These are phyloP conservation scores for Pseudococcus viburni DNA, from an alignment of 2,888 invertebrate genomes.

Conservation along the genomic window DNA sequence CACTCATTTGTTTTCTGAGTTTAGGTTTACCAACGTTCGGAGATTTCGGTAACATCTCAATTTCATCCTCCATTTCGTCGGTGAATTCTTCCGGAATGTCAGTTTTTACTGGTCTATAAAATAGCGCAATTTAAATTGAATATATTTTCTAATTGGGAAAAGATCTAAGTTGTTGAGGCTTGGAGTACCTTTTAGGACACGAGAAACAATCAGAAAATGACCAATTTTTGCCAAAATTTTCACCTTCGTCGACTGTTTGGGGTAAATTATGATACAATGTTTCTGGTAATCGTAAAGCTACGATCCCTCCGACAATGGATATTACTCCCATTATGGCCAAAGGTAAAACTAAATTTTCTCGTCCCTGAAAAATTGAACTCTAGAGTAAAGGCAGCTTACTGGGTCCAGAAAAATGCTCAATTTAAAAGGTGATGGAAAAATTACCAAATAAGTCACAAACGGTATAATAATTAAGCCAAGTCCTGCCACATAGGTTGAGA, in stretches of 20 bases:
- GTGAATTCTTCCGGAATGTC: conserved; percentile 79
- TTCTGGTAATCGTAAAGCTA: conserved; percentile 86
- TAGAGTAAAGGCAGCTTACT: not conserved
- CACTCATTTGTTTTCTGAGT: conserved; percentile 83
- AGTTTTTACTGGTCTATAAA: conserved; percentile 73
- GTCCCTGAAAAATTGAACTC: conserved; percentile 76
- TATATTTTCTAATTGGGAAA: not conserved
- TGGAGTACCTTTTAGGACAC: conserved; percentile 73
- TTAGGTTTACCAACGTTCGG: conserved; percentile 71
- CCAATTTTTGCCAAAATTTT: conserved; percentile 89
- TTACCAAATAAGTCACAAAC: conserved; percentile 90
- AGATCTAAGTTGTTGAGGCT: not conserved
- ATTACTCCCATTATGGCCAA: conserved; percentile 87
- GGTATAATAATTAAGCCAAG: conserved; percentile 91
- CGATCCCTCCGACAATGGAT: conserved; percentile 85
- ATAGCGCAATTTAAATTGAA: not conserved
- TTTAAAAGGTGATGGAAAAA: conserved; percentile 69
- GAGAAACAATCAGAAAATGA: conserved; percentile 81
- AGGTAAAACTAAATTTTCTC: conserved; percentile 86
- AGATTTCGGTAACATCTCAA: conserved; percentile 71
- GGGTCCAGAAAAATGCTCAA: too few species aligned
- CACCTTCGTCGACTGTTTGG: conserved; percentile 90
- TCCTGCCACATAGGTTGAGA: conserved; percentile 91
- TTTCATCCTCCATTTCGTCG: conserved; percentile 75
- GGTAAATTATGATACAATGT: conserved; percentile 87